These are phyloP conservation scores for Scrobipalpa atriplicella DNA, from an alignment of 2,888 invertebrate genomes.

Conservation along the genomic window DNA sequence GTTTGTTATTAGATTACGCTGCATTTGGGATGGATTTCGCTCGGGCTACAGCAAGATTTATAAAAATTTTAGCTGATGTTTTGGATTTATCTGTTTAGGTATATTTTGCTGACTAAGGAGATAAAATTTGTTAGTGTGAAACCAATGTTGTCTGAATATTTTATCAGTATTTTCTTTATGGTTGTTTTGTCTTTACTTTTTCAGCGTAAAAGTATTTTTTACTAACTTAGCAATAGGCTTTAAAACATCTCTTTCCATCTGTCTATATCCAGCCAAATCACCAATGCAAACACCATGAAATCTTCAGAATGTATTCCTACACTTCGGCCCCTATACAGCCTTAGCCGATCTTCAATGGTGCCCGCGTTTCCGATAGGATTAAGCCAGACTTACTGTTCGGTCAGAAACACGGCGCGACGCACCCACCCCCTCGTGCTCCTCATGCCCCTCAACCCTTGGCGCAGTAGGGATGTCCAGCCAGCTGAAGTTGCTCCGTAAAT, in stretches of 20 bases:
- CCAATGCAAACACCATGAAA: constrained; percentile 39
- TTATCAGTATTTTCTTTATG: no score
- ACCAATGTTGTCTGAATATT: no score
- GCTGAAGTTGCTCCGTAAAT: constrained; percentile 24
- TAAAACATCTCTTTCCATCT: no score
- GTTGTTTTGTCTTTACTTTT: no score
- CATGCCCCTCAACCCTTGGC: constrained; percentile 41
- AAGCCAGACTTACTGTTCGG: constrained; percentile 82
- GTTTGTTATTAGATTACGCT: constrained; percentile 20
- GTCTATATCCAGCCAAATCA: not conserved
- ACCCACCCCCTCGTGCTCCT: constrained; percentile 45
- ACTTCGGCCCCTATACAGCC: constrained; percentile 53
- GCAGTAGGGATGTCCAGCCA: constrained; percentile 15
- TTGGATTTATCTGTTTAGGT: not conserved
- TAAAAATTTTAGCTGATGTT: not conserved
- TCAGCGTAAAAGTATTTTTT: no score
- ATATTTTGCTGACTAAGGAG: no score
- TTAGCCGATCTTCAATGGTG: constrained; percentile 76
- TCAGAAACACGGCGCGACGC: constrained; percentile 77
- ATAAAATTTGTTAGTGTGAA: no score
- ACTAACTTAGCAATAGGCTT: no score
- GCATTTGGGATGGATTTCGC: constrained; percentile 15
- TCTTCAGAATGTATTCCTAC: constrained; percentile 59
- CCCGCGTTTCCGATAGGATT: constrained; percentile 81
- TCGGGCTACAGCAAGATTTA: no score